Evolutionary conservation across 1,140 invertebrate species (phyloP).

Genomic region (Cyphomyrmex costatus): DNA sequence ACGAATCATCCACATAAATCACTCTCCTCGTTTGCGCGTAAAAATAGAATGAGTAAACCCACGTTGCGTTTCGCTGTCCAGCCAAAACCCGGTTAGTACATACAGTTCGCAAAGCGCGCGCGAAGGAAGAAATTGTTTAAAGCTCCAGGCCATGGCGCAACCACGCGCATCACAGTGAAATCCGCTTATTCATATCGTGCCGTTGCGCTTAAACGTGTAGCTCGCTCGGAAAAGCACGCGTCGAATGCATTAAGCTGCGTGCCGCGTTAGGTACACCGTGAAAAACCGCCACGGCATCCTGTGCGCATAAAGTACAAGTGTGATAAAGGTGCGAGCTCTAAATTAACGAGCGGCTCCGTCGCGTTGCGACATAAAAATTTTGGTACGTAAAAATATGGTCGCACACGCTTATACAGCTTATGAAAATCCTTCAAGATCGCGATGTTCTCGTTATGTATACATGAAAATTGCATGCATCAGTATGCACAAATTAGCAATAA

Average conservation of each 20-base stretch:
- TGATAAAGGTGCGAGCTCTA: constrained; percentile 41
- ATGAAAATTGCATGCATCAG: background rate
- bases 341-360: constrained; percentile 50
- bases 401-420: background rate
- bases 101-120: background rate
- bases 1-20: constrained; percentile 9
- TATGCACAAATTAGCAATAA: background rate
- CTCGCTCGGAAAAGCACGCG: constrained; percentile 45
- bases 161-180: constrained; percentile 18
- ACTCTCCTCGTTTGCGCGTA: background rate
- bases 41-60: constrained; percentile 33
- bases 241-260: constrained; percentile 33
- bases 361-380: constrained; percentile 23
- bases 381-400: constrained; percentile 28
- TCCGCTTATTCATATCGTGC: constrained; percentile 61
- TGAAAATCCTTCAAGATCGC: constrained; percentile 12
- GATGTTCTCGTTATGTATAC: background rate
- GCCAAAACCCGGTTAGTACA: background rate
- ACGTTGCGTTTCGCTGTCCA: constrained; percentile 7
- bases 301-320: constrained; percentile 17
- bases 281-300: constrained; percentile 24
- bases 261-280: constrained; percentile 1
- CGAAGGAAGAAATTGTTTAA: constrained; percentile 24
- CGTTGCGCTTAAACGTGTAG: constrained; percentile 47
- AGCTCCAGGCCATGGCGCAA: constrained; percentile 7